A percentile compares a stretch with the other conserved stretches of the same genome.
These are phyloP conservation scores for Nipponia nippon DNA, from an alignment of 2,113 vertebrate species.

Conservation along the genomic window DNA sequence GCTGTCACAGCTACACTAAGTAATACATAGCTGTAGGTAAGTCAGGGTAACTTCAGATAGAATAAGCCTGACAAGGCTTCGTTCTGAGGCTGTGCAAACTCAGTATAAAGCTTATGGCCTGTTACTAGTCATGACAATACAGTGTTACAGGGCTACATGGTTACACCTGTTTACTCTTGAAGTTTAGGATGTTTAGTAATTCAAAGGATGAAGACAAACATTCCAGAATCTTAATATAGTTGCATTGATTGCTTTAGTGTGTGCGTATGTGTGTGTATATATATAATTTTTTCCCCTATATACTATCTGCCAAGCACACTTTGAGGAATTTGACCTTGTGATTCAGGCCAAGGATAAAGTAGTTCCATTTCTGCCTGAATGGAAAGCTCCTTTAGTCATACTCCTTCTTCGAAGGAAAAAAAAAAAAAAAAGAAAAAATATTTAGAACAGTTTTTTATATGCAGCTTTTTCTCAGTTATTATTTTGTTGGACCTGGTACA, in stretches of 20 bases:
- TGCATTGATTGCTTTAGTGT: background rate
- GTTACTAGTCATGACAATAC: background rate
- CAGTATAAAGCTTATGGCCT: background rate
- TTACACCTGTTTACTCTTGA: background rate
- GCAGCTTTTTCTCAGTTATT: background rate
- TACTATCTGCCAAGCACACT: background rate
- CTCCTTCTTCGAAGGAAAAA: background rate
- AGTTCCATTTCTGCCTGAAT: background rate
- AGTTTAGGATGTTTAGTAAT: background rate
- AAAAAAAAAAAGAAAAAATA: too few relatives aligned
- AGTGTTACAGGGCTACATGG: background rate
- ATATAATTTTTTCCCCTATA: rapidly evolving
- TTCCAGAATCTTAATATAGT: background rate
- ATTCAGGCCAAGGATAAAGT: background rate
- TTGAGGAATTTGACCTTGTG: background rate
- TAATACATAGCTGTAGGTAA: background rate
- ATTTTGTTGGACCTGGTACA: background rate
- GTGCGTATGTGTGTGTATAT: rapidly evolving
- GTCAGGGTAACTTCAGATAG: background rate
- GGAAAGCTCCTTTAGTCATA: background rate
- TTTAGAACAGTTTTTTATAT: background rate
- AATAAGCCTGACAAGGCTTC: background rate
- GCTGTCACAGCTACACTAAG: background rate
- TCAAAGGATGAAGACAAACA: background rate
- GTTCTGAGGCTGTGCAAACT: background rate